These are phyloP conservation scores for Agrochola macilenta DNA, from an alignment of 2,888 invertebrate species.

Conservation along the genomic window DNA sequence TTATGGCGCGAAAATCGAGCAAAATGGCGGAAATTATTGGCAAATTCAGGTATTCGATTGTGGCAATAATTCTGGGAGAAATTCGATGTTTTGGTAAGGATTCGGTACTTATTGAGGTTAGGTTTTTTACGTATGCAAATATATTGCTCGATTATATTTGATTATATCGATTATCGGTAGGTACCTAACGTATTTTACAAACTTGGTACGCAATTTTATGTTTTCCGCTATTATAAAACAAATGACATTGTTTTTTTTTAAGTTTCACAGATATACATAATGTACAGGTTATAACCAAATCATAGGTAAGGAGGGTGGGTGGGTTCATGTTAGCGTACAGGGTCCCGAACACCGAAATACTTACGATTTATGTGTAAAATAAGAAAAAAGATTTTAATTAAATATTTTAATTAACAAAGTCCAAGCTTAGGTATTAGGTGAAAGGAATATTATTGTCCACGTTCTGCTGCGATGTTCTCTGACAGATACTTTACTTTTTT, in stretches of 20 bases:
- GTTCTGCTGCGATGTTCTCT: slow-evolving; percentile 61
- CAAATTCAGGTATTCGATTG: slow-evolving; percentile 43
- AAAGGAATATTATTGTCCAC: slow-evolving; percentile 53
- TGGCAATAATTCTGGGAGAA: slow-evolving; percentile 18
- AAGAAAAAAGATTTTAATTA: slow-evolving; percentile 52
- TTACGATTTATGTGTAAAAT: slow-evolving; percentile 62
- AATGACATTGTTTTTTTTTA: not conserved
- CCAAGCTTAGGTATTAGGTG: slow-evolving; percentile 70
- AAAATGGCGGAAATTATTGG: slow-evolving; percentile 50
- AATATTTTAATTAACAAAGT: slow-evolving; percentile 62
- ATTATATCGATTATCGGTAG: not conserved
- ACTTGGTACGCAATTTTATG: no score
- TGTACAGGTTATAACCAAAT: slow-evolving; percentile 55
- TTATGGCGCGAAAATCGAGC: slow-evolving; percentile 42
- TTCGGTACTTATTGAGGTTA: slow-evolving; percentile 8
- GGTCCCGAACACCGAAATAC: slow-evolving; percentile 66
- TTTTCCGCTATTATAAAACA: slow-evolving; percentile 9
- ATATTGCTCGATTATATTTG: not conserved
- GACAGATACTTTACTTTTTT: slow-evolving; percentile 26
- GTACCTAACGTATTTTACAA: not conserved
- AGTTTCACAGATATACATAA: not conserved
- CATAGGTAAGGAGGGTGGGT: slow-evolving; percentile 45
- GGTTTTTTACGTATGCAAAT: not conserved
- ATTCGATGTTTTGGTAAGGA: slow-evolving; percentile 7
- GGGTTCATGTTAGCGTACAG: slow-evolving; percentile 66